Conservation (phyloP, 2,113 vertebrate species). For the Thamnaconus septentrionalis region DNA sequence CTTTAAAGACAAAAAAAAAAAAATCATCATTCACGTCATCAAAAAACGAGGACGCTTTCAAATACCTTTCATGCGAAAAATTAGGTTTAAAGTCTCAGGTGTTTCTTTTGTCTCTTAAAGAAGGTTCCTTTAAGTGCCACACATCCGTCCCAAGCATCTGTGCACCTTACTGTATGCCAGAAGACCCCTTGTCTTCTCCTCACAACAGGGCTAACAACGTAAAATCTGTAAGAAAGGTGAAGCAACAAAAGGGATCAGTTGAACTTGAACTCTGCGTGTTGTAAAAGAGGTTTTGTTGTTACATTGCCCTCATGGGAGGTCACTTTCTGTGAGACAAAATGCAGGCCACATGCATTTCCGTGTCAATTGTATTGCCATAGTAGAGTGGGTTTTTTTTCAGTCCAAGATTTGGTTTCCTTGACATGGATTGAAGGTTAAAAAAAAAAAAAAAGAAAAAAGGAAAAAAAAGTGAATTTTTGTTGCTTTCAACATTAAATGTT, state of each 20-base stretch:
- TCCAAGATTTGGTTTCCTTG: no score
- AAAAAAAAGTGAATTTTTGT: no score
- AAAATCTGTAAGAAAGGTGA: conserved; percentile 29
- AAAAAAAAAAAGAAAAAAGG: no score
- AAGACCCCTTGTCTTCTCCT: conserved; percentile 14
- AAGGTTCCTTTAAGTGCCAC: conserved; percentile 4
- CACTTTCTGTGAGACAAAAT: conserved; percentile 39
- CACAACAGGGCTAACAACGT: conserved; percentile 38
- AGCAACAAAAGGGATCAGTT: conserved; percentile 38
- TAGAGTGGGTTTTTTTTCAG: no score
- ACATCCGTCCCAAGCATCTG: conserved; percentile 14
- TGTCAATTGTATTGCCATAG: no score
- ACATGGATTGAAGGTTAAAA: no score
- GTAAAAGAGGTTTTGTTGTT: conserved; percentile 45
- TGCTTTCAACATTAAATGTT: no score
- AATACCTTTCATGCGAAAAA: no score
- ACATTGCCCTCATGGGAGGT: conserved; percentile 61
- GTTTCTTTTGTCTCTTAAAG: neutral
- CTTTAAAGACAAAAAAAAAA: no score
- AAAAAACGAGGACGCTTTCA: no score
- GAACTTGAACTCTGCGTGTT: conserved; percentile 33
- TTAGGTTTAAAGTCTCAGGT: no score
- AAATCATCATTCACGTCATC: no score
- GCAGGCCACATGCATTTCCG: neutral
- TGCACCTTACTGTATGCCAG: neutral